Conservation (phyloP, 2,113 vertebrate genomes). For the Mustela lutreola region DNA sequence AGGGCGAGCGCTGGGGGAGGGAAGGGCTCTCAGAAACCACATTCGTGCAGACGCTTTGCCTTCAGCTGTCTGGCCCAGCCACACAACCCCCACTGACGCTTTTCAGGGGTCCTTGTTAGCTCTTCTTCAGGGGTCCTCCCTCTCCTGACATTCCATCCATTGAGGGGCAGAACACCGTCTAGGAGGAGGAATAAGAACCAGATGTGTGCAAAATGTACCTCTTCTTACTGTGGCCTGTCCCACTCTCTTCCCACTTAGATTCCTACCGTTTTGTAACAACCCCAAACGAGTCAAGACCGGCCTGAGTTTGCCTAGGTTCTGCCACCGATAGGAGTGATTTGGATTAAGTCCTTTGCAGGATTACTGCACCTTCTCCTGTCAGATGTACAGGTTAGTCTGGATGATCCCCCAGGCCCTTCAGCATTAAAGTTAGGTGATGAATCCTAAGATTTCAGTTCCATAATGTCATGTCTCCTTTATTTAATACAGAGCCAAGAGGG, state of each 20-base stretch:
- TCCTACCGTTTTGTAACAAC: not conserved
- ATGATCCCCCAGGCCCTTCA: not conserved
- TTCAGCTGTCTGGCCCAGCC: not conserved
- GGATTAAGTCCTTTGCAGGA: not conserved
- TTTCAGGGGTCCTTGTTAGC: not conserved
- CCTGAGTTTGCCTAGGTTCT: not conserved
- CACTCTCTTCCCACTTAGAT: not conserved
- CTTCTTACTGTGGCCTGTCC: not conserved
- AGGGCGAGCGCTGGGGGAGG: not conserved
- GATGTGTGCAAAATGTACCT: conserved; percentile 26
- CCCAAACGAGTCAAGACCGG: not conserved
- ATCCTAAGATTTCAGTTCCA: not conserved
- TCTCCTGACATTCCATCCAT: not conserved
- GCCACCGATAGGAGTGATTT: not conserved
- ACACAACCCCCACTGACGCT: not conserved
- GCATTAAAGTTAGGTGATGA: not conserved
- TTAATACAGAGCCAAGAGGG: not conserved
- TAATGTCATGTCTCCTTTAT: not conserved
- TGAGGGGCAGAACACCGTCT: conserved; percentile 16
- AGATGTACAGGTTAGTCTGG: not conserved
- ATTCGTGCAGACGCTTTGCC: not conserved
- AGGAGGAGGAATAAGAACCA: conserved; percentile 37
- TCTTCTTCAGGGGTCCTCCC: not conserved
- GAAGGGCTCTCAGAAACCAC: not conserved
- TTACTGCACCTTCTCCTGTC: not conserved